Percentiles rank a stretch among this genome's conserved stretches.
Conservation (phyloP, 2,888 invertebrate genomes). For the Pachycephus smyrnensis region DNA sequence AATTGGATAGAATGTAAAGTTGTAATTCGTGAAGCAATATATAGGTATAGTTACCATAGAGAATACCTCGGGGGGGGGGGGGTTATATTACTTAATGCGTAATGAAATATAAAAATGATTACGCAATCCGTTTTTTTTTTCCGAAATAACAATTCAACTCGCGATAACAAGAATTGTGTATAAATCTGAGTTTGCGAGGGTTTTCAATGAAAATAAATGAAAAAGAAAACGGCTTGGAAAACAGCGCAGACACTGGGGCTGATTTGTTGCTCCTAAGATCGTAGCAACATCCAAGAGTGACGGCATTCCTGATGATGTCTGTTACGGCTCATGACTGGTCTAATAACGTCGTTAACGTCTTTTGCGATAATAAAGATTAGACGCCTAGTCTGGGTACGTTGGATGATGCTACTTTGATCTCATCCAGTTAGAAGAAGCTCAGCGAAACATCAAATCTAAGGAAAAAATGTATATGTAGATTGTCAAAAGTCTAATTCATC, state of each 20-base stretch:
- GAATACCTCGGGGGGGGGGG: neutral
- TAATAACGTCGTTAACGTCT: too few relatives aligned
- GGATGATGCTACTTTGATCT: neutral
- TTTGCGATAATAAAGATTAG: neutral
- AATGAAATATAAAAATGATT: neutral
- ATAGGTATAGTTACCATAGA: neutral
- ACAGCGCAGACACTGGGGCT: neutral
- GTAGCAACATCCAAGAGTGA: neutral
- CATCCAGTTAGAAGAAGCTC: neutral
- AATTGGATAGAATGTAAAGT: neutral
- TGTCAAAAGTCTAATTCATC: too few relatives aligned
- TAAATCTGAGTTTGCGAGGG: neutral
- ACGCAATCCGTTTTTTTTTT: neutral
- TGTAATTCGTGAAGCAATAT: neutral
- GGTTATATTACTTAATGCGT: neutral
- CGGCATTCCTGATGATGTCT: neutral
- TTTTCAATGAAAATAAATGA: neutral
- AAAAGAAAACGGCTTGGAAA: neutral
- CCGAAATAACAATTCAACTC: neutral
- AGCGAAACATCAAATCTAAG: too few relatives aligned
- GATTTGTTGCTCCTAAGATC: neutral
- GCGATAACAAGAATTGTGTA: neutral
- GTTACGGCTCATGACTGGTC: neutral
- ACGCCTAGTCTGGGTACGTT: neutral
- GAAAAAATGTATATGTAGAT: too few relatives aligned